Base-by-base conservation (phyloP, 2,797 vertebrate genomes). In the Rhodeus uyekii region DNA sequence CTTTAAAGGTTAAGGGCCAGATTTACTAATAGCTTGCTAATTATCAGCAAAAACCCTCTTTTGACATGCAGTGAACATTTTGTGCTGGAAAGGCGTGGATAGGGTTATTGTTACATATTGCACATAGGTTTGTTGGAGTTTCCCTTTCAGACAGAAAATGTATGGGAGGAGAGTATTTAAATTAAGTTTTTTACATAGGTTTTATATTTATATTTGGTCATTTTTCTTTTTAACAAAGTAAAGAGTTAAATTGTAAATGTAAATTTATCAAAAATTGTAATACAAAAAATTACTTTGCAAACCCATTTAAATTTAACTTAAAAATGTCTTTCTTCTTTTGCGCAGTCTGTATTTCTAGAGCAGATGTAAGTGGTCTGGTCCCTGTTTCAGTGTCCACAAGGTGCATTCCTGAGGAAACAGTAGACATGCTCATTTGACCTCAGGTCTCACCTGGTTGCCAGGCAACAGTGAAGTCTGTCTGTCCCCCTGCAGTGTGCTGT, bases 381-480 rank as follows among this genome's bases (percentile, higher is more conserved):
- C 13, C 1, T 3, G n/a, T 77, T 63, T 77, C 58, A 36, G 19
- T 64, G 48, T 74, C 16, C 32, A 36, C 34, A 64, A 76, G 48
- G 44, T 53, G 44, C 74, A 81, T 63, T 80, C 78, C 67, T 39
- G 63, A 53, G 78, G 77, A 81, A 84, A 85, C 27, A 63, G 78
- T 73, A 82, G 44, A 81, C 75, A 71, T 85, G 84, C 36, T 78
- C 84, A 32, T 85, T 85, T 85, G 84, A 87, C 85, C 87, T 86
- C 34, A n/a, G 76, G 60, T 74, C 46, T 82, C 84, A 85, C 84
- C 84, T 82, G 87, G 87, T 87, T 88, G 84, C 87, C 71, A 75
- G 76, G 85, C 85, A 87, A 87, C 87, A 75, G 32, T 42, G 53
- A 50, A 78, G 83, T 71, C 72, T 84, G 68, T 36, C 76, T 44